Conservation (phyloP, 2,113 vertebrate genomes). For the Austrofundulus limnaeus region DNA sequence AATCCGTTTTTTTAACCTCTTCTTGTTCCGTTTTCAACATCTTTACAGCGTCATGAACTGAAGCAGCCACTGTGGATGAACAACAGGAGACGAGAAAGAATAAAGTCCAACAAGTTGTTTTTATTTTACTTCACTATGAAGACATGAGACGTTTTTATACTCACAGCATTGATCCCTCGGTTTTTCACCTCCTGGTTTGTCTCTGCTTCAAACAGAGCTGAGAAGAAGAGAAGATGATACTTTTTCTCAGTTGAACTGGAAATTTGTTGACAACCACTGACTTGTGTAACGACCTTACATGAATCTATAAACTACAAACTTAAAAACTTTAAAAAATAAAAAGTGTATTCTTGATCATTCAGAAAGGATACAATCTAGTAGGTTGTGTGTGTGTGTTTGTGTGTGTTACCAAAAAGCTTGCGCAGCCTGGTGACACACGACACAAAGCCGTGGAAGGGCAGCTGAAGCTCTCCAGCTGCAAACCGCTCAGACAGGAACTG, state of each 20-base stretch:
- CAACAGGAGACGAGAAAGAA: constrained; percentile 1
- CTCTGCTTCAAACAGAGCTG: constrained; percentile 78
- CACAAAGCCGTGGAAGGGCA: constrained; percentile 76
- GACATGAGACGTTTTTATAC: constrained; percentile 34
- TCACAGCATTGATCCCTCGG: constrained; percentile 78
- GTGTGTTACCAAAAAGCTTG: constrained; percentile 75
- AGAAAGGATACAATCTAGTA: background rate
- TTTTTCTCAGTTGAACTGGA: background rate
- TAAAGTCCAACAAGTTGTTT: constrained; percentile 5
- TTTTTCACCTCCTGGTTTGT: constrained; percentile 74
- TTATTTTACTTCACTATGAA: background rate
- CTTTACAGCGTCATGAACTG: constrained; percentile 74
- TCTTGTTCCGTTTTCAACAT: background rate
- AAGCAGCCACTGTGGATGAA: constrained; percentile 74
- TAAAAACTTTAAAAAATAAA: no score
- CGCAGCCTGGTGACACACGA: constrained; percentile 74
- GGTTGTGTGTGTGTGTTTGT: background rate
- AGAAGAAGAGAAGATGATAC: constrained; percentile 27
- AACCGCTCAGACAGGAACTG: constrained; percentile 76
- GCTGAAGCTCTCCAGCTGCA: constrained; percentile 66
- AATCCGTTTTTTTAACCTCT: no score
- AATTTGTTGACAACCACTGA: background rate
- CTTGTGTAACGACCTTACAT: background rate
- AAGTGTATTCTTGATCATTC: no score
- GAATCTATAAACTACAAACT: no score